A percentile compares a stretch with the other conserved stretches of the same genome.
phyloP scores from a whole-genome alignment of 2,888 invertebrate species.

The Trichopria drosophilae region DNA sequence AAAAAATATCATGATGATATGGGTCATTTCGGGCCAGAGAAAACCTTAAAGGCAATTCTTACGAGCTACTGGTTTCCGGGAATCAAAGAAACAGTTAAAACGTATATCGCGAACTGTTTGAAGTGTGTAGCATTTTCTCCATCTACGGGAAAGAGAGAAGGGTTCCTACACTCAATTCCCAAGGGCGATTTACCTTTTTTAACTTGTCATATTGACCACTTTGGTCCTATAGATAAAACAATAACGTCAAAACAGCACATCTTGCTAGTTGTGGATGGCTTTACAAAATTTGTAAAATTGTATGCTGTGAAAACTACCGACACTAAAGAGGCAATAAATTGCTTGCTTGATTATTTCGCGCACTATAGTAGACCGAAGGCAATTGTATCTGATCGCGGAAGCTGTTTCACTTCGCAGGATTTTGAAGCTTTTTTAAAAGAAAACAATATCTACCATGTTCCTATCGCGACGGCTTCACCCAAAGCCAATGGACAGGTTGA shows the following conservation, averaged over 20 bases:
- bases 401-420: conserved; percentile 33
- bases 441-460: conserved; percentile 27
- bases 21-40: background rate
- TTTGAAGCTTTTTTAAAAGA: conserved; percentile 31
- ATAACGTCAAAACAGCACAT: conserved; percentile 16
- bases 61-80: no score
- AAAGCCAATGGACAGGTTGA: conserved; percentile 39
- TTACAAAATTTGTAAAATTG: no score
- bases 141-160: background rate
- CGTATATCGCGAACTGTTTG: no score
- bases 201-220: no score
- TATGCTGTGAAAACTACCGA: no score
- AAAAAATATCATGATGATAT: background rate
- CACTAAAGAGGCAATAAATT: conserved; percentile 22
- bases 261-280: no score
- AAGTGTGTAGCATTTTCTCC: no score
- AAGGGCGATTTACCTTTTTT: no score
- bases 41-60: no score
- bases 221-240: no score
- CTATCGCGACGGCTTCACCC: conserved; percentile 35
- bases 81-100: no score
- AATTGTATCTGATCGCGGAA: conserved; percentile 32
- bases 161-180: background rate
- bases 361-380: conserved; percentile 21
- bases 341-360: no score